Evolutionary conservation across 2,888 invertebrate genomes (phyloP), one percentile per base, ranked within the genome.

Genomic region (Corbicula japonica): DNA sequence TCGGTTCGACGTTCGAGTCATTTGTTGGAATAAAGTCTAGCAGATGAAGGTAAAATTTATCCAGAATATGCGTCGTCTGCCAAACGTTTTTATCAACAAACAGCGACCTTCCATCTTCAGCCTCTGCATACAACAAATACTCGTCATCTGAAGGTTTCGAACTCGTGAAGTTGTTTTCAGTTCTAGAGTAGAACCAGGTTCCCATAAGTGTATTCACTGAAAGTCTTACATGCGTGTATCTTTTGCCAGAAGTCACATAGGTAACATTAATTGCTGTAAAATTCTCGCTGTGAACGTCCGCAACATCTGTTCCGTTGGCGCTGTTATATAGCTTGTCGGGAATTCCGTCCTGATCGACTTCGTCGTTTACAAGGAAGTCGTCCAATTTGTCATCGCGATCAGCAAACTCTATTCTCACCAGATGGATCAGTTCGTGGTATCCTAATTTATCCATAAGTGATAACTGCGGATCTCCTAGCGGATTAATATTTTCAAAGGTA

Each of bases 401-500:
- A 28, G 50, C 21, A 65, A 46, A 30, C 1, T 84, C 76, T 10
- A 86, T 74, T 30, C 54, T 28, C 58, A 58, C 77, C 50, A 76
- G 28, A 38, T 84, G 84, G 10, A 87, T 63, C 38, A 87, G 63
- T 63, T 87, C 87, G 73, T 86, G 85, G 30, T 81, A 73, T 21
- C 52, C 69, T 6, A 87, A 35, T 21, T 74, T 65, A 21, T 88
- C 87, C 23, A 88, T 35, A 2, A 88, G 65, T 12, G 88, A 88
- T 21, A 88, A 61, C 60, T 85, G 82, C 1, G 86, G 84, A 68
- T 87, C 87, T 52, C 89, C 89, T 28, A 88, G 69, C 0, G 88
- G 88, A 68, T 88, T 89, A 15, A 83, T 85, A 61, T 88, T 89
- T 44, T 86, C 83, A 76, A 88, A 89, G 15, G 86, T 87, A 15